Conservation (phyloP, 2,113 vertebrate genomes). For the Etheostoma cragini region DNA sequence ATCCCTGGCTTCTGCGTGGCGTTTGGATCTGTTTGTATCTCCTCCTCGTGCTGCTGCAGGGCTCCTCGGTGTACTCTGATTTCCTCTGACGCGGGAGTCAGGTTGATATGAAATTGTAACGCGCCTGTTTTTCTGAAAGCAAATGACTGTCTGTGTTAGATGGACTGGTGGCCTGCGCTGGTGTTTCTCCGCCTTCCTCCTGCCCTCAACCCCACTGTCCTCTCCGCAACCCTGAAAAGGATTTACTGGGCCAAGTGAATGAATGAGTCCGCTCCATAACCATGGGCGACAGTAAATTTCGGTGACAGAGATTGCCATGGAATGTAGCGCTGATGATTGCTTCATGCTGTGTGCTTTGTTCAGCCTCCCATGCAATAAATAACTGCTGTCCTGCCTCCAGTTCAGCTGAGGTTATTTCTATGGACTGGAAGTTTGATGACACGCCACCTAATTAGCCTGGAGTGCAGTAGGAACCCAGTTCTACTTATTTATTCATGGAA, state of each 20-base stretch:
- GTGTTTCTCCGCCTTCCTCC: slow-evolving; percentile 12
- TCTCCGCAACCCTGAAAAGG: slow-evolving; percentile 25
- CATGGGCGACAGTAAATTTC: slow-evolving; percentile 36
- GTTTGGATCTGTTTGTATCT: slow-evolving; percentile 1
- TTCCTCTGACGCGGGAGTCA: slow-evolving; percentile 17
- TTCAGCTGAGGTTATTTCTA: slow-evolving; percentile 31
- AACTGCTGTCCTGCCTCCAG: slow-evolving; percentile 13
- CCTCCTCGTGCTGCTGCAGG: background rate
- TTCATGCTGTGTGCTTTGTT: slow-evolving; percentile 23
- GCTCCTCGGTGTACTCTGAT: slow-evolving; percentile 17
- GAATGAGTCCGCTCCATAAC: slow-evolving; percentile 39
- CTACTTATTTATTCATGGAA: slow-evolving; percentile 67
- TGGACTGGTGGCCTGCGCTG: background rate
- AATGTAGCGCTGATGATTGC: slow-evolving; percentile 31
- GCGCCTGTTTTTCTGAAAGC: slow-evolving; percentile 32
- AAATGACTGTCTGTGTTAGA: slow-evolving; percentile 34
- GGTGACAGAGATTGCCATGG: slow-evolving; percentile 31
- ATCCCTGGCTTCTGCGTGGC: slow-evolving; percentile 14
- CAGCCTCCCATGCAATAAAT: slow-evolving; percentile 30
- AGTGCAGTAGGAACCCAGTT: slow-evolving; percentile 42
- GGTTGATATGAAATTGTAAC: slow-evolving; percentile 45
- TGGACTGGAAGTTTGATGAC: slow-evolving; percentile 49
- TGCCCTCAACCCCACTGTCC: background rate
- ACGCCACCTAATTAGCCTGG: slow-evolving; percentile 58
- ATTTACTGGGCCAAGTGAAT: background rate